A percentile compares a stretch with the other conserved stretches of the same genome.
Evolutionary conservation across 2,888 invertebrate genomes (phyloP).

Genomic region (Actias luna): DNA sequence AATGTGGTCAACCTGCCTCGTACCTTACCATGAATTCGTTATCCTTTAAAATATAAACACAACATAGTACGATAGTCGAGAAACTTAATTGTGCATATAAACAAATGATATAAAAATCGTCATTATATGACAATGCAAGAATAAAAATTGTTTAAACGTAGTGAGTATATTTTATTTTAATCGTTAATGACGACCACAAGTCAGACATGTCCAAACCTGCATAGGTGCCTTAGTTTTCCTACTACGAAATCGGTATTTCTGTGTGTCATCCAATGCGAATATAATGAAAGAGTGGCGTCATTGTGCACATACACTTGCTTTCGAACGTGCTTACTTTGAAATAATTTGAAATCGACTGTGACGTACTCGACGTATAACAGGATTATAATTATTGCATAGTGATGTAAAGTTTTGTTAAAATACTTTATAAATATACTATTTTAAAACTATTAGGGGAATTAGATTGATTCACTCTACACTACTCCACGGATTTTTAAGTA

Average conservation of each 20-base stretch:
- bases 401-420: not conserved
- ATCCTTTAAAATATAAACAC: too few species aligned
- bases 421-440: not conserved
- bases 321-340: slow-evolving; percentile 24
- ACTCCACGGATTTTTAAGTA: not conserved
- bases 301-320: slow-evolving; percentile 22
- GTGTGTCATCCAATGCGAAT: not conserved
- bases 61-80: too few species aligned
- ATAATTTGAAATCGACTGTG: slow-evolving; percentile 12
- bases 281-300: slow-evolving; percentile 24
- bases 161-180: too few species aligned
- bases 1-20: too few species aligned
- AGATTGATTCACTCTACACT: not conserved
- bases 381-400: not conserved
- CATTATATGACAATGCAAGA: too few species aligned
- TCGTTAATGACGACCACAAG: not conserved
- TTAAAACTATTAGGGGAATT: not conserved
- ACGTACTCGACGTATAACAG: not conserved
- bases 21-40: too few species aligned
- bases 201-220: slow-evolving; percentile 41
- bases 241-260: slow-evolving; percentile 11
- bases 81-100: too few species aligned
- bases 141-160: too few species aligned
- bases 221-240: slow-evolving; percentile 31
- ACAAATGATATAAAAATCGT: too few species aligned